Percentiles rank a stretch among this genome's conserved stretches.
phyloP scores from a whole-genome alignment of 1,140 invertebrate genomes.

The Ceratosolen fusciceps region DNA sequence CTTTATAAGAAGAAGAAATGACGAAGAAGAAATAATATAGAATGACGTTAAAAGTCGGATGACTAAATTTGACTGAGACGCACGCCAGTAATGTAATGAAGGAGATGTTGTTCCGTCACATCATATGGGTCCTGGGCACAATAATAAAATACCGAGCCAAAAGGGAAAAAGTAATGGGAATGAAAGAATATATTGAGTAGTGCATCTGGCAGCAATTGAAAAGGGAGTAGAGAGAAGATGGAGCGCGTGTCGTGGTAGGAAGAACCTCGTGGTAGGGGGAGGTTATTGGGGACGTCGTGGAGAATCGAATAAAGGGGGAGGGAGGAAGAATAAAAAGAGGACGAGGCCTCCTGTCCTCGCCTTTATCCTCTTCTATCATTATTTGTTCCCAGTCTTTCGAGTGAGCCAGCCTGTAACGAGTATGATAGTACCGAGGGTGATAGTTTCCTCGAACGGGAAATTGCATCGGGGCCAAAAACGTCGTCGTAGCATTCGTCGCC shows the following conservation, averaged over 20 bases:
- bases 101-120: no score
- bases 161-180: constrained; percentile 45
- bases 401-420: no score
- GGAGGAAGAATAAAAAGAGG: not conserved
- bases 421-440: not conserved
- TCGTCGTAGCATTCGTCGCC: constrained; percentile 59
- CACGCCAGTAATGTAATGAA: no score
- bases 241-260: not conserved
- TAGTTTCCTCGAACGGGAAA: not conserved
- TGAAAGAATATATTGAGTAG: constrained; percentile 44
- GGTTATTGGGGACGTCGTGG: no score
- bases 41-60: no score
- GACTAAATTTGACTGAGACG: no score
- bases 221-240: constrained; percentile 26
- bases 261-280: not conserved
- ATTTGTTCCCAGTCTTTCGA: constrained; percentile 46
- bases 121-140: no score
- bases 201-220: constrained; percentile 51
- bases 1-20: no score
- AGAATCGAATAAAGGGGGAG: constrained; percentile 18
- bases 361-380: constrained; percentile 42
- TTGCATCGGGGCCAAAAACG: constrained; percentile 33
- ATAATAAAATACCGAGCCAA: constrained; percentile 20
- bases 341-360: not conserved
- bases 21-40: no score